Evolutionary conservation across 2,888 invertebrate genomes (phyloP).

Genomic region (Hypena proboscidalis): DNA sequence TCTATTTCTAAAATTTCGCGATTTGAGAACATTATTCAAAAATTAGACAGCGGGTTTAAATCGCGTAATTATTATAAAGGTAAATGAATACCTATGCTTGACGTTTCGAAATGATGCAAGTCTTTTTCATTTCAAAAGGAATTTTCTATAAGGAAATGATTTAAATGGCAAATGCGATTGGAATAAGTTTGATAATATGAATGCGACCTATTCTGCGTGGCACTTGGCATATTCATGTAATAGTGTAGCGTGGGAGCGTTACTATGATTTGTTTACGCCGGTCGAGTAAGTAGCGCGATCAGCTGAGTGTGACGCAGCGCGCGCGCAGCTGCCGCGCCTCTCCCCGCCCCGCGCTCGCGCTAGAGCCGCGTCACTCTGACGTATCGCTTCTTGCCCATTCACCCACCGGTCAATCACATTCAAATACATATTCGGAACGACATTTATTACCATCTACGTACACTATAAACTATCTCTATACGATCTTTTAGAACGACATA

Average conservation of each 20-base stretch:
- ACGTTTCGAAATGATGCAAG: too few species aligned
- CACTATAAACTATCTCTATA: background rate
- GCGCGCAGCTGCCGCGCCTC: conserved; percentile 47
- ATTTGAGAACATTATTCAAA: too few species aligned
- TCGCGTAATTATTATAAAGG: too few species aligned
- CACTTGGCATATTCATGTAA: conserved; percentile 39
- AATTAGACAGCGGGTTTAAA: too few species aligned
- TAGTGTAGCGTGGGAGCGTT: conserved; percentile 69
- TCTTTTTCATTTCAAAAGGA: too few species aligned
- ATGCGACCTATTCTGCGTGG: conserved; percentile 36
- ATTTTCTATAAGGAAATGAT: conserved; percentile 18
- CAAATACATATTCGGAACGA: conserved; percentile 28
- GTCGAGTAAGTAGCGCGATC: conserved; percentile 66
- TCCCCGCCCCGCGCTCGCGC: conserved; percentile 41
- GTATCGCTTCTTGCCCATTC: conserved; percentile 41
- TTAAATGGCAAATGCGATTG: conserved; percentile 30
- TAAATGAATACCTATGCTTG: too few species aligned
- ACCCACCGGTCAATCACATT: conserved; percentile 38
- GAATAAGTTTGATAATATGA: conserved; percentile 44
- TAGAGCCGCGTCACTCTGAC: conserved; percentile 57
- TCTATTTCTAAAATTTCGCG: too few species aligned
- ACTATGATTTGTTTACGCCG: conserved; percentile 82
- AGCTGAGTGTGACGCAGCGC: conserved; percentile 73
- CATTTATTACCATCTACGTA: background rate
- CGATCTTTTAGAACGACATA: background rate